Evolutionary conservation across 2,888 invertebrate species (phyloP).

Genomic region (Glyphotaelius pellucidus): DNA sequence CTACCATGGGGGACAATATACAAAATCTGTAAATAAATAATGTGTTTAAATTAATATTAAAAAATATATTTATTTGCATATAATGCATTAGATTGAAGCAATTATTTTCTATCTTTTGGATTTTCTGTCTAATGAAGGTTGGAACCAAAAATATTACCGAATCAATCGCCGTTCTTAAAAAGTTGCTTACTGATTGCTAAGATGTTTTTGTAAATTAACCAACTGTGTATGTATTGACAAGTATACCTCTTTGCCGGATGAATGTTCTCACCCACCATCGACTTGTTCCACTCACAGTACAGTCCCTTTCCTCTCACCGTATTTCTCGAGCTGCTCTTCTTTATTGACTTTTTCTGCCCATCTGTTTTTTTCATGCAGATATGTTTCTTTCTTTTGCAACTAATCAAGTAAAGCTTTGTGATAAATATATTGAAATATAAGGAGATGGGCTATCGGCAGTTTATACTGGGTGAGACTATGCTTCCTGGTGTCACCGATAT

Average conservation of each 20-base stretch:
- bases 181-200: too few relatives aligned
- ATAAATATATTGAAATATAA: too few relatives aligned
- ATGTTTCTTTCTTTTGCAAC: background rate
- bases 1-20: too few relatives aligned
- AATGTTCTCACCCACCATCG: background rate
- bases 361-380: background rate
- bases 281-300: background rate
- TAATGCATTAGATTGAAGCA: too few relatives aligned
- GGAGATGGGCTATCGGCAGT: too few relatives aligned
- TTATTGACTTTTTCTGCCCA: background rate
- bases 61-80: too few relatives aligned
- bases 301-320: background rate
- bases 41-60: too few relatives aligned
- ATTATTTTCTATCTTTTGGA: background rate
- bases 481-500: too few relatives aligned
- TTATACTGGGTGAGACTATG: too few relatives aligned
- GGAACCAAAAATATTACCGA: background rate
- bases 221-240: too few relatives aligned
- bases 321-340: background rate
- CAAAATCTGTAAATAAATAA: too few relatives aligned
- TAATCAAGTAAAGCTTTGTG: background rate
- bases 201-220: too few relatives aligned
- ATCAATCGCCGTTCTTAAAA: background rate
- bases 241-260: background rate
- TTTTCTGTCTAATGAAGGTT: background rate